These are phyloP conservation scores for Callionymus lyra DNA, from an alignment of 2,113 vertebrate genomes.

Conservation along the genomic window DNA sequence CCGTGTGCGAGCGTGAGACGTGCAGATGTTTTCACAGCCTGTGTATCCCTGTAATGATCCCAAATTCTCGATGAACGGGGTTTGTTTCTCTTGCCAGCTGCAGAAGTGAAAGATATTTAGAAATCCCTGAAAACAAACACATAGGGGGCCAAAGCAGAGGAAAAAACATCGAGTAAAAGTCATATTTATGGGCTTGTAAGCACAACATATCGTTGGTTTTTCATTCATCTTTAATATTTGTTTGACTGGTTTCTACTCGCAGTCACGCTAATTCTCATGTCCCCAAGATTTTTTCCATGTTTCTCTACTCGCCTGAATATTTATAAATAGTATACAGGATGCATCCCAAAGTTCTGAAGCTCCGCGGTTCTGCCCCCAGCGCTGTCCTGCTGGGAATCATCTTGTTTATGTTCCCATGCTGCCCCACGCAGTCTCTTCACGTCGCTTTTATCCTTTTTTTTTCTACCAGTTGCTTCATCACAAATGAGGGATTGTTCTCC, in stretches of 20 bases:
- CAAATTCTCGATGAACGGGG: no score
- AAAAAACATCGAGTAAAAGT: no score
- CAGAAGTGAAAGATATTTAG: no score
- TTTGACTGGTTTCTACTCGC: neutral
- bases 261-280: neutral
- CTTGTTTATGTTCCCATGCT: constrained; percentile 40
- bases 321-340: constrained; percentile 51
- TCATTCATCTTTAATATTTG: no score
- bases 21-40: constrained; percentile 24
- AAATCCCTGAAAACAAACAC: no score
- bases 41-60: constrained; percentile 2
- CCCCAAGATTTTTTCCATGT: neutral
- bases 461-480: no score
- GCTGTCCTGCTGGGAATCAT: constrained; percentile 12
- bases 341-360: constrained; percentile 6
- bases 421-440: constrained; percentile 9
- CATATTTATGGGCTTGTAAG: no score
- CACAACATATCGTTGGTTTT: no score
- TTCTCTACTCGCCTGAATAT: constrained; percentile 23
- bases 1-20: constrained; percentile 3
- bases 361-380: constrained; percentile 24
- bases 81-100: no score
- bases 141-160: no score
- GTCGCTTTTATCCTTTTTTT: neutral
- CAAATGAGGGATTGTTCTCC: no score